Evolutionary conservation across 2,888 invertebrate genomes (phyloP), one percentile per base, ranked within the genome.

Genomic region (Zele albiditarsus): DNA sequence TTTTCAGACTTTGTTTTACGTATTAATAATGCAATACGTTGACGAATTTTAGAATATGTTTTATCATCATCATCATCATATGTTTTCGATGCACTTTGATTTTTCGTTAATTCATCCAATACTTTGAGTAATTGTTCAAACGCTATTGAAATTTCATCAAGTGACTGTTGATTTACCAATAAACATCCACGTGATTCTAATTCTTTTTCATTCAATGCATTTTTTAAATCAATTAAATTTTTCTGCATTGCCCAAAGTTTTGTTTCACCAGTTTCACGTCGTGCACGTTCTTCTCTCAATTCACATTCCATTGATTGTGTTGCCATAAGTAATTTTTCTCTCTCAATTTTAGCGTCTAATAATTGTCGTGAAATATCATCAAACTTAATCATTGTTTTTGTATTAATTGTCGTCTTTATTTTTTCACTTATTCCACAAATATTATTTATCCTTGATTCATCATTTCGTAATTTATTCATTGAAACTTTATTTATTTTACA

Each of bases 1-100:
- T 84, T 87, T 71, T 88, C 88, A 0, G 89, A 89, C 70, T 88
- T 88, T 3, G 88, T 87, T 69, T 88, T 84, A 0, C 88, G 81
- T n/a, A 89, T 84, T 3, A 88, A 78, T 12, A 81, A 82, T 0
- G 81, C 82, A 10, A 89, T 78, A 12, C 80, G 80, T 25, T 80
- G 78, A 57, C 80, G 83, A 57, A 88, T 84, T 6, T 84, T 82
- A n/a, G 33, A n/a, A 46, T 8, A 28, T 1, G 53, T 31, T 23
- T 65, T 42, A 14, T 57, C 28, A 0, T 42, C 46, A 20, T 38
- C 57, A 33, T 74, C n/a, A n/a, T 46, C 16, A 63, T n/a, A 27
- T 23, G 38, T 66, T 12, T 66, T 31, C n/a, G 38, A 66, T 12
- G 63, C 53, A 4, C 31, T 68, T 8, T 78, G 71, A 63, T 78